Percentiles rank a stretch among this genome's conserved stretches.
Conservation (phyloP, 1,140 invertebrate genomes). For the Brachionus plicatilis region DNA sequence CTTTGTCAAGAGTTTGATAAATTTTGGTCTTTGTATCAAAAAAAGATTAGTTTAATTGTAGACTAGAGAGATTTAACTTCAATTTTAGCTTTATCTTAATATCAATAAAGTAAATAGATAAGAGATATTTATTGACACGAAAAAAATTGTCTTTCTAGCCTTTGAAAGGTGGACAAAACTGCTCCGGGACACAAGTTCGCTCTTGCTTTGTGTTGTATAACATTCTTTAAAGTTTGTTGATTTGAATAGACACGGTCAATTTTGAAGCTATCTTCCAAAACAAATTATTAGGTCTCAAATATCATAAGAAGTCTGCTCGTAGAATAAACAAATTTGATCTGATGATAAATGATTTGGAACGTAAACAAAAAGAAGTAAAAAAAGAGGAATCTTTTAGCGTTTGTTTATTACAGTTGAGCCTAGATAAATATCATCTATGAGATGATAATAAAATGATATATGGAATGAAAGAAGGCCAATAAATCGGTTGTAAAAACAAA, state of each 20-base stretch:
- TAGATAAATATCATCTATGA: neutral
- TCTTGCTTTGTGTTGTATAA: neutral
- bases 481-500: neutral
- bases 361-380: neutral
- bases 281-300: neutral
- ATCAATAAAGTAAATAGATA: conserved; percentile 15
- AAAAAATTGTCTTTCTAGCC: neutral
- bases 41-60: neutral
- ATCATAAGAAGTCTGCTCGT: neutral
- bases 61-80: neutral
- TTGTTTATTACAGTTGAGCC: neutral
- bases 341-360: conserved; percentile 8
- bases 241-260: neutral
- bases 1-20: neutral
- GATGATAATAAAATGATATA: neutral
- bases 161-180: neutral
- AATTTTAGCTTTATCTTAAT: neutral
- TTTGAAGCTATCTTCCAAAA: neutral
- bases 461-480: neutral
- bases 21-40: neutral
- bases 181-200: neutral
- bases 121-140: conserved; percentile 13
- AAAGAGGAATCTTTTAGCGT: neutral
- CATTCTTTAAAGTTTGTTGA: neutral
- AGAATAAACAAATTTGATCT: neutral